Evolutionary conservation across 2,797 vertebrate genomes (phyloP), one percentile per base, ranked within the genome.

Genomic region (Euphonia xanthogaster): DNA sequence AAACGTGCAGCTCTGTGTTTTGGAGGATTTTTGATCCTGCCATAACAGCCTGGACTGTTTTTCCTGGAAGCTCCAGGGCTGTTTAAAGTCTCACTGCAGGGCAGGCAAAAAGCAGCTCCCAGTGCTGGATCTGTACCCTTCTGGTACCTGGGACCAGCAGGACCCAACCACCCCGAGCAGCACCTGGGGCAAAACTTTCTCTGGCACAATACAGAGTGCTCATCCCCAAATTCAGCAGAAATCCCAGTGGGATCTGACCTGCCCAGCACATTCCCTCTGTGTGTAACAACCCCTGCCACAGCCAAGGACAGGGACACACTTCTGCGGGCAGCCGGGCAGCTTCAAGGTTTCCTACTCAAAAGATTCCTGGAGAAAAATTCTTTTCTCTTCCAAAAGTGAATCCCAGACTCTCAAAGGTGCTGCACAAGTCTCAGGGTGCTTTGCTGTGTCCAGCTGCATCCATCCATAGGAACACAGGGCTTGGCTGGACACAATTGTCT

Each of bases 311-410:
- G 55, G 3, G 25, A 44, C 54, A 31, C 57, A 6, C 3, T 48
- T 28, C 76, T 44, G 76, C 24, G 45, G 57, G 37, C 70, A 57
- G 27, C 28, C 0, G 0, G 10, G 17, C 2, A 2, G 13, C 19
- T 74, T 83, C 86, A 39, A 68, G 12, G 45, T 7, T 88, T 31
- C 58, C 11, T 18, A 12, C 31, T 42, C 65, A 13, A 70, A 54
- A 44, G 6, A 20, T 6, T 37, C n/a, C 6, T 16, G 1, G 7
- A 63, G 27, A 86, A 77, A 76, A 58, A 24, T 3, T 13, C 2
- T 73, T 51, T 73, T 60, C 48, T 55, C 53, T 60, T 63, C 33
- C 44, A 18, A n/a, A 62, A 85, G 22, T 6, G 11, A 73, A 39
- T 42, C 68, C 25, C 70, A 75, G 62, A 61, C 18, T 85, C 53